phyloP scores from a whole-genome alignment of 2,797 vertebrate genomes.

The Centropyge bicolor region DNA sequence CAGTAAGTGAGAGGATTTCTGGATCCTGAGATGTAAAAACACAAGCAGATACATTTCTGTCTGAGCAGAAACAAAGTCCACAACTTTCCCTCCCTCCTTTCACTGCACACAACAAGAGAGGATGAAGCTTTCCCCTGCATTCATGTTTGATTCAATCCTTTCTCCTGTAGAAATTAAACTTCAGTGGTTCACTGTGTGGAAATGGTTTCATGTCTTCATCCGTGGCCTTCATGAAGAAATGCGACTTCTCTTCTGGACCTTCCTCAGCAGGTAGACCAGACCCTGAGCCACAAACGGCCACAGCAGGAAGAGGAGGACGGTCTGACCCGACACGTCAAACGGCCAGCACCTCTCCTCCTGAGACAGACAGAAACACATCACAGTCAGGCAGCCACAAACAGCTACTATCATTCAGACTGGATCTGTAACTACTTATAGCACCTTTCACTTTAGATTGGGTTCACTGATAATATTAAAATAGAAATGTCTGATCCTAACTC shows the following conservation, averaged over 20 bases:
- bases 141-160: conserved; percentile 4
- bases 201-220: not conserved
- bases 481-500: not conserved
- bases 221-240: conserved; percentile 59
- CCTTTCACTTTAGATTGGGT: not conserved
- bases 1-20: conserved; percentile 7
- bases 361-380: not conserved
- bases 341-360: conserved; percentile 84
- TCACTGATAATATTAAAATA: not conserved
- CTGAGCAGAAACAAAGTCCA: not conserved
- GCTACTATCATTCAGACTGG: too few relatives aligned
- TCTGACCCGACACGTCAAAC: conserved; percentile 81
- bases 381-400: not conserved
- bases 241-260: conserved; percentile 66
- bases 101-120: not conserved
- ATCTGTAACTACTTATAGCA: not conserved
- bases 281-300: conserved; percentile 94
- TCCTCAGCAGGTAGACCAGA: conserved; percentile 83
- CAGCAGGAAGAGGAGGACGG: conserved; percentile 89
- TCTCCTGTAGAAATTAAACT: conserved; percentile 3
- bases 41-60: not conserved
- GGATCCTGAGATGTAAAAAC: conserved; percentile 20
- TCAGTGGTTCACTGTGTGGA: not conserved
- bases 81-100: not conserved
- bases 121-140: not conserved